A percentile compares a stretch with the other conserved stretches of the same genome.
Evolutionary conservation across 2,797 vertebrate species (phyloP).

Genomic region (Sternotherus odoratus): DNA sequence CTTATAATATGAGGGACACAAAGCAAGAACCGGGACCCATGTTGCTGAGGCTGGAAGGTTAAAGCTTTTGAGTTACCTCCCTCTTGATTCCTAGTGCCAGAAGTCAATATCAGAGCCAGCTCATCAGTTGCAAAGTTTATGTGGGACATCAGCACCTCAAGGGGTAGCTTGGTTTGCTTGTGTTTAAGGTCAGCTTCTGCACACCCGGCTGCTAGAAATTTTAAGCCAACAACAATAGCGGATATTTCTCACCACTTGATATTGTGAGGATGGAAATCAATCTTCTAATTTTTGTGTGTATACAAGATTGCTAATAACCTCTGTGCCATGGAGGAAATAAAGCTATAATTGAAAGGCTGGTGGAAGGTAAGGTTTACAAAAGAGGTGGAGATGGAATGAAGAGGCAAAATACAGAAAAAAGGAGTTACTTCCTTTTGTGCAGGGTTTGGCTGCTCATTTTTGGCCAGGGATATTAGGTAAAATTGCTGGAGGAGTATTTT

Average conservation of each 20-base stretch:
- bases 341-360: background rate
- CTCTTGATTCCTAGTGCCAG: background rate
- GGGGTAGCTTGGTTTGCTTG: background rate
- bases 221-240: constrained; percentile 16
- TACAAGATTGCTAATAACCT: background rate
- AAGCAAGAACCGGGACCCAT: background rate
- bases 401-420: background rate
- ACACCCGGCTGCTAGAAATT: background rate
- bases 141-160: constrained; percentile 15
- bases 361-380: background rate
- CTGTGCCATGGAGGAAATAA: background rate
- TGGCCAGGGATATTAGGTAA: background rate
- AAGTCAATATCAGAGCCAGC: background rate
- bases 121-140: background rate
- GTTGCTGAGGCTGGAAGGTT: background rate
- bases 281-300: background rate
- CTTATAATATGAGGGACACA: background rate
- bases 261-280: background rate
- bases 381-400: background rate
- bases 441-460: background rate
- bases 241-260: constrained; percentile 10
- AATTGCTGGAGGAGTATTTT: background rate
- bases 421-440: background rate
- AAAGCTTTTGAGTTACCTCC: background rate
- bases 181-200: background rate